phyloP scores from a whole-genome alignment of 2,888 invertebrate species.

The Pyrocoelia pectoralis region DNA sequence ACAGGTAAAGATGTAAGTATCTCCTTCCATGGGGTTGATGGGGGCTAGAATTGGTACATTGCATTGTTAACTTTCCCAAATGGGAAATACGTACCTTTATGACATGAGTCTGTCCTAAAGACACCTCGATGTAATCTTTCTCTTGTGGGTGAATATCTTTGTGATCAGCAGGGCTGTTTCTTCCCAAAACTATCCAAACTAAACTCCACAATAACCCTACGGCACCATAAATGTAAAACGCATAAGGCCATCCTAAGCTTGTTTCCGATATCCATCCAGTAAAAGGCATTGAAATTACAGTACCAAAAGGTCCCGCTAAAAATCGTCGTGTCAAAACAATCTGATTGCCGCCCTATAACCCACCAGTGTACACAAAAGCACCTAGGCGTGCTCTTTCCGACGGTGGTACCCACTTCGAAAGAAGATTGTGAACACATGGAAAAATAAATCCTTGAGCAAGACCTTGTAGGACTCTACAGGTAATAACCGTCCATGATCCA shows the following conservation, averaged over 20 bases:
- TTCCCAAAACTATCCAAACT: constrained; percentile 68
- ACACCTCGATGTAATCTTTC: constrained; percentile 71
- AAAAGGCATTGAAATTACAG: constrained; percentile 74
- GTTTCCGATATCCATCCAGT: constrained; percentile 78
- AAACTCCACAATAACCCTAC: constrained; percentile 69
- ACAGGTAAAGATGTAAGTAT: constrained; percentile 81
- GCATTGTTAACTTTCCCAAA: too few species aligned
- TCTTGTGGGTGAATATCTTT: constrained; percentile 70
- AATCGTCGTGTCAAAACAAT: constrained; percentile 30
- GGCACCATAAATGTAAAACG: constrained; percentile 78
- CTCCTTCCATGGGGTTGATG: constrained; percentile 74
- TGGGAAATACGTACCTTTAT: background rate
- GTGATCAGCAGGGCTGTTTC: constrained; percentile 69
- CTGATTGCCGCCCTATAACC: background rate
- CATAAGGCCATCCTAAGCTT: constrained; percentile 76
- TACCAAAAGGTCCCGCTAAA: constrained; percentile 79
- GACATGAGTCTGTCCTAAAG: constrained; percentile 60
- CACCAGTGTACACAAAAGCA: constrained; percentile 69
- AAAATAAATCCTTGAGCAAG: constrained; percentile 77
- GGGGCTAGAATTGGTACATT: constrained; percentile 3
- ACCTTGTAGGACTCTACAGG: constrained; percentile 75
- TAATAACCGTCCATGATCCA: constrained; percentile 70
- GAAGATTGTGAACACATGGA: constrained; percentile 74
- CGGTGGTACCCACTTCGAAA: constrained; percentile 79
- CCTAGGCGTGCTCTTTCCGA: constrained; percentile 74